phyloP scores from a whole-genome alignment of 2,888 invertebrate genomes.

The Portevinia maculata region DNA sequence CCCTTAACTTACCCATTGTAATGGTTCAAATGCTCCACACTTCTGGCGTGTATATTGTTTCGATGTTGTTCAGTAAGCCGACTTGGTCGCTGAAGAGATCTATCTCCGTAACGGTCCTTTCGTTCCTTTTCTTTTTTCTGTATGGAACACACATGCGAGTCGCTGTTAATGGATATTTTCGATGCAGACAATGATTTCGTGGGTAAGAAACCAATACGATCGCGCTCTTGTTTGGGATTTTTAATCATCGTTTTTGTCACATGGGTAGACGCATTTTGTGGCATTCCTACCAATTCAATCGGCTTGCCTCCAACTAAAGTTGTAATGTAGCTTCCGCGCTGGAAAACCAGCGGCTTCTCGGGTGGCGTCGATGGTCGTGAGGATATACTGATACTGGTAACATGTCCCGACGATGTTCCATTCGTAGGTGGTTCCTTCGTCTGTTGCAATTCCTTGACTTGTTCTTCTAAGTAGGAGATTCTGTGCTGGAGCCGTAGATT shows the following conservation, averaged over 20 bases:
- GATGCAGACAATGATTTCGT: slow-evolving; percentile 81
- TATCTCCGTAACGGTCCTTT: slow-evolving; percentile 73
- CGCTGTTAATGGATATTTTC: slow-evolving; percentile 82
- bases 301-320: slow-evolving; percentile 86
- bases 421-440: slow-evolving; percentile 78
- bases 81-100: slow-evolving; percentile 59
- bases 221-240: slow-evolving; percentile 79
- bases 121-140: slow-evolving; percentile 80
- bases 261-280: slow-evolving; percentile 75
- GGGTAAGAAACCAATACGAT: slow-evolving; percentile 77
- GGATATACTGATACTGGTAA: slow-evolving; percentile 89
- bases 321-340: slow-evolving; percentile 91
- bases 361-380: slow-evolving; percentile 85
- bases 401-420: slow-evolving; percentile 82
- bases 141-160: slow-evolving; percentile 78
- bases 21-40: slow-evolving; percentile 82
- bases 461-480: slow-evolving; percentile 95
- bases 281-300: slow-evolving; percentile 80
- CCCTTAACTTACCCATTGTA: slow-evolving; percentile 78
- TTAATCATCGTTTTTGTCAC: slow-evolving; percentile 82
- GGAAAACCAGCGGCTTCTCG: slow-evolving; percentile 87
- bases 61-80: slow-evolving; percentile 75
- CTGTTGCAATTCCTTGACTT: slow-evolving; percentile 87
- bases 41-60: slow-evolving; percentile 79
- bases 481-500: slow-evolving; percentile 93